Base-by-base conservation (phyloP, 1,140 invertebrate genomes). In the Pectinophora gossypiella region DNA sequence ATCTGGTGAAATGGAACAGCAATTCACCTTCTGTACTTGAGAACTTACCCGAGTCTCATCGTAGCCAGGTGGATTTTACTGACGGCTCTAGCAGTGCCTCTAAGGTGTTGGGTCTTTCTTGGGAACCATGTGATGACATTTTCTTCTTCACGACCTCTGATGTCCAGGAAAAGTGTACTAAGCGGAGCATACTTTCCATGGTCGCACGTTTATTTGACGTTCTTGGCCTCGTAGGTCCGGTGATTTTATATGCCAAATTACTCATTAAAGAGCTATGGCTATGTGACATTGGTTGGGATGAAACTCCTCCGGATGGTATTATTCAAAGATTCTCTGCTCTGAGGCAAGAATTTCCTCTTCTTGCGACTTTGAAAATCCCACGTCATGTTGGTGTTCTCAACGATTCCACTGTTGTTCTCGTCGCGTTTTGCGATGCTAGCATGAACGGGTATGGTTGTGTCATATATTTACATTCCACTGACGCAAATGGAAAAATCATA, bases 351-450 rank as follows among this genome's bases (percentile, higher is more conserved):
- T 46, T 56, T 23, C 36, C 54, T n/a, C 10, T 40, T 50, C 18
- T 21, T 56, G 3, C 19, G 12, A 12, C 16, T 12, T 21, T 19
- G 50, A 23, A 38, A 19, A 50, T 59, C 27, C 56, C 56, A 10
- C 36, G 51, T 7, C 46, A 49, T 40, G 27, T 50, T 20, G 56
- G n/a, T n/a, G n/a, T n/a, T n/a, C n/a, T n/a, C n/a, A n/a, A n/a
- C n/a, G n/a, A n/a, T n/a, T n/a, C n/a, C n/a, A n/a, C n/a, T n/a
- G n/a, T n/a, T n/a, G n/a, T n/a, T n/a, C n/a, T n/a, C n/a, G n/a
- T n/a, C n/a, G 57, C 45, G 18, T 60, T 55, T 16, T 21, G 18
- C 49, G 56, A 59, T 47, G 43, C 42, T 0, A 53, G 50, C 21
- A 12, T 40, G 18, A 35, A 45, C n/a, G 50, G 36, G 13, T 54